Evolutionary conservation across 2,113 vertebrate genomes (phyloP).

Genomic region (Amblyopsis rosae): DNA sequence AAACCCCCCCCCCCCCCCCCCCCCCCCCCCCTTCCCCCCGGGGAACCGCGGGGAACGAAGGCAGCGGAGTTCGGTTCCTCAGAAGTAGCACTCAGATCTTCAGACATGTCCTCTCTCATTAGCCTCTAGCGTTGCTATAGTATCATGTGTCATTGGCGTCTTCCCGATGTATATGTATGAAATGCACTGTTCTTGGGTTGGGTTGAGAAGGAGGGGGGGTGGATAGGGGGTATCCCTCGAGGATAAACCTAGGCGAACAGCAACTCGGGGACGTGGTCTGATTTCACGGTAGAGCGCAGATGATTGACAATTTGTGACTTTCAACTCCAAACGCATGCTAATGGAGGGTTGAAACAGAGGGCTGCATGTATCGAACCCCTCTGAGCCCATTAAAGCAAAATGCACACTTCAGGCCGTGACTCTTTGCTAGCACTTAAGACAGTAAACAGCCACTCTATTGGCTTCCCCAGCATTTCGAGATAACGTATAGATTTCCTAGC

Average conservation of each 20-base stretch:
- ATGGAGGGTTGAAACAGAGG: conserved; percentile 46
- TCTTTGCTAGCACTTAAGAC: conserved; percentile 32
- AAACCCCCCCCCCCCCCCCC: background rate
- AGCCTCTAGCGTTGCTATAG: conserved; percentile 20
- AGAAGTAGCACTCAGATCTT: conserved; percentile 15
- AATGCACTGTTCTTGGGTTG: conserved; percentile 30
- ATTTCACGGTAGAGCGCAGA: conserved; percentile 56
- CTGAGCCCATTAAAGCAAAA: conserved; percentile 61
- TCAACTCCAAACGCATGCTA: conserved; percentile 45
- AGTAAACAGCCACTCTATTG: background rate
- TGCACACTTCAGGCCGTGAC: conserved; percentile 48
- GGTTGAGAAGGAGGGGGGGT: background rate
- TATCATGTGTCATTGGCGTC: conserved; percentile 22
- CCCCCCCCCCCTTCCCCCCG: too few relatives aligned
- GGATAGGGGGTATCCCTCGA: background rate
- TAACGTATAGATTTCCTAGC: background rate
- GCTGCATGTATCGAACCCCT: conserved; percentile 38
- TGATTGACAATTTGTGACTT: conserved; percentile 59
- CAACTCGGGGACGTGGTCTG: conserved; percentile 43
- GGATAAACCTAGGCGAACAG: conserved; percentile 32
- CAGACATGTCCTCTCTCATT: conserved; percentile 38
- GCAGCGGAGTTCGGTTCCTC: too few relatives aligned
- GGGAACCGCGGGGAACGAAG: too few relatives aligned
- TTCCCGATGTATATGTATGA: conserved; percentile 9
- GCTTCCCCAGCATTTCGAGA: background rate